Evolutionary conservation across 35 echinoderm and acorn worm species (phyloP), one percentile per base, ranked within the genome.

Genomic region (Lytechinus variegatus): DNA sequence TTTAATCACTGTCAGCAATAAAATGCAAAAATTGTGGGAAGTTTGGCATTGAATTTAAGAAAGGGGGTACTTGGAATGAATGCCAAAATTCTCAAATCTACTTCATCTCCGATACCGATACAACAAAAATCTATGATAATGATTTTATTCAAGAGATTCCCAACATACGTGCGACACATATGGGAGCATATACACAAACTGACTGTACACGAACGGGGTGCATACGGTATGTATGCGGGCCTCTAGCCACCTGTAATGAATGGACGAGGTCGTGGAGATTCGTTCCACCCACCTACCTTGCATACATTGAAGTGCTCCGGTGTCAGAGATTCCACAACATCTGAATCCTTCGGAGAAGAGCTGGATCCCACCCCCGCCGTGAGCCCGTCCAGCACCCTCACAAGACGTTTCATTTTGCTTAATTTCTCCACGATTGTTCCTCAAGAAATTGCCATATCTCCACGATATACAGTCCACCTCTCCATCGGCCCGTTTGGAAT

Each of bases 241-340:
- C 86, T 88, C 54, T 87, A 96, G 72, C 90, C 93, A 95, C 86
- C 86, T 87, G 95, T 54, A 53, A 44, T 3, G 88, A 44, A 54
- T 79, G 88, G 29, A 52, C 28, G 6, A 54, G 27, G 28, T 44
- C 33, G 33, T 44, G 33, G 33, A 44, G 33, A 27, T 28, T 57
- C 53, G 86, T 56, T 91, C 91, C 89, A 86, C 96, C 94, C 96
- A 99, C 98, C 94, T 95, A 99, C 98, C 98, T 99, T 99, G 97
- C 97, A 97, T 95, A 97, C 96, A 24, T 96, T 98, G 94, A 99
- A 99, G 87, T 99, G 95, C 52, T 99, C 97, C 56, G 95, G 95
- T 54, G 55, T 95, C 33, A 99, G 95, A 8, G 98, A 95, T 96
- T 99, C 98, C 94, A 94, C 95, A 27, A 99, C 97, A 97, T 99